Base-by-base conservation (phyloP, 2,113 vertebrate species). In the Callipepla californica region DNA sequence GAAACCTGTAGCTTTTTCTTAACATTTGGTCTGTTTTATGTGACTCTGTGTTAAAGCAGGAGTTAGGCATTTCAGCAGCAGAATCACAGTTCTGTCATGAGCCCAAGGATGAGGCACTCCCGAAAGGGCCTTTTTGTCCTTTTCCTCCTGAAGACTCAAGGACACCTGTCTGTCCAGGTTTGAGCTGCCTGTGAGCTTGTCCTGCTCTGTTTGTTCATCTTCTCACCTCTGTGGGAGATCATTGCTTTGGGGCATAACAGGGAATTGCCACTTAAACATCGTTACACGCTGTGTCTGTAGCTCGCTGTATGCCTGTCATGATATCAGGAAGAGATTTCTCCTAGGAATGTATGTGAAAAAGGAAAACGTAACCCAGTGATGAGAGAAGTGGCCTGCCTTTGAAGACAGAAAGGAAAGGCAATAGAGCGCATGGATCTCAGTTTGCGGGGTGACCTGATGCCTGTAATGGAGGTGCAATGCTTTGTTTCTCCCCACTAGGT, bases 401-500 rank as follows among this genome's bases (percentile, higher is more conserved):
- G 74, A 55, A 65, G 75, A 69, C n/a, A 15, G 42, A 18, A 58
- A 40, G 23, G 59, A 79, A 80, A 87, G 32, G 51, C 75, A 57
- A 38, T 63, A 30, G 4, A 50, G n/a, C 2, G 2, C 48, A 30
- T 30, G 59, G 30, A 11, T 73, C 86, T 90, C 36, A 77, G 14
- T 42, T 1, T 61, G 13, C 53, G 63, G 87, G 75, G 92, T 86
- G 76, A 74, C 42, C 66, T 78, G 32, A 22, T 65, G 18, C 75
- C 82, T 57, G 1, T 84, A 93, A 89, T 55, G 0, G 80, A 95
- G 80, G 93, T 86, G 59, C 88, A 95, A 89, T 89, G 90, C 94
- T 84, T 89, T 97, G 80, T 96, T 96, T 96, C 93, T 95, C 96
- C 93, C 51, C 1, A 95, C 25, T 96, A 99, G 99, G 98, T 98